Percentiles rank a stretch among this genome's conserved stretches.
These are phyloP conservation scores for Philypnodon macrostomus DNA, from an alignment of 2,797 vertebrate species.

Conservation along the genomic window DNA sequence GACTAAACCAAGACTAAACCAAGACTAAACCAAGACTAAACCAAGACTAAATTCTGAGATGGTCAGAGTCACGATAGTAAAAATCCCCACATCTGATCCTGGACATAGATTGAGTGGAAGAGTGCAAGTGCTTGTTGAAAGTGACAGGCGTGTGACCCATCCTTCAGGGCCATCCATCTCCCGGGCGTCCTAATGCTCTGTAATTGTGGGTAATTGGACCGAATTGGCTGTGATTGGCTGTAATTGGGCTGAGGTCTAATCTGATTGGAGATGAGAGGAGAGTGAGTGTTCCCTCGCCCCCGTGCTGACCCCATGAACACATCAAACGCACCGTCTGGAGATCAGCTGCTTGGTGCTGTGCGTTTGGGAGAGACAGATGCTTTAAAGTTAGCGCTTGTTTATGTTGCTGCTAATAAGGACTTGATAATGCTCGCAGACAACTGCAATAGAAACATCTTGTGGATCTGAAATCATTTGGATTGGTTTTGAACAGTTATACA, in stretches of 20 bases:
- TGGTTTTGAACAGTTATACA: too few species aligned
- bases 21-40: too few species aligned
- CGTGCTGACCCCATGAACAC: slow-evolving; percentile 55
- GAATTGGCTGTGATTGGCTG: slow-evolving; percentile 73
- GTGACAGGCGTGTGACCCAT: slow-evolving; percentile 62
- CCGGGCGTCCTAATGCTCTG: slow-evolving; percentile 64
- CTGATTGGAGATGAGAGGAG: slow-evolving; percentile 72
- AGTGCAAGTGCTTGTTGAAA: slow-evolving; percentile 51
- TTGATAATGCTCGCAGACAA: too few species aligned
- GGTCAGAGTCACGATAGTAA: too few species aligned
- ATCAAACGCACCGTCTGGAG: slow-evolving; percentile 59
- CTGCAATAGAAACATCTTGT: background rate
- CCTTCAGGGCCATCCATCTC: slow-evolving; percentile 70
- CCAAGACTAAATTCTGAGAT: too few species aligned
- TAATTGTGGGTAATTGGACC: slow-evolving; percentile 72
- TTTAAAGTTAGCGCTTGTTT: slow-evolving; percentile 23
- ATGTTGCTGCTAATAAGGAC: slow-evolving; percentile 22
- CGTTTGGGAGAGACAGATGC: slow-evolving; percentile 32
- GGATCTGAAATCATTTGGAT: background rate
- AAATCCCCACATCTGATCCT: slow-evolving; percentile 2
- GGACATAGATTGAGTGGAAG: slow-evolving; percentile 48
- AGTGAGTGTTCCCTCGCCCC: slow-evolving; percentile 60
- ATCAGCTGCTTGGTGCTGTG: slow-evolving; percentile 48
- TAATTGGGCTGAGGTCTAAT: slow-evolving; percentile 71
- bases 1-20: too few species aligned